Evolutionary conservation across 2,113 vertebrate species (phyloP).

Genomic region (Okapia johnstoni): DNA sequence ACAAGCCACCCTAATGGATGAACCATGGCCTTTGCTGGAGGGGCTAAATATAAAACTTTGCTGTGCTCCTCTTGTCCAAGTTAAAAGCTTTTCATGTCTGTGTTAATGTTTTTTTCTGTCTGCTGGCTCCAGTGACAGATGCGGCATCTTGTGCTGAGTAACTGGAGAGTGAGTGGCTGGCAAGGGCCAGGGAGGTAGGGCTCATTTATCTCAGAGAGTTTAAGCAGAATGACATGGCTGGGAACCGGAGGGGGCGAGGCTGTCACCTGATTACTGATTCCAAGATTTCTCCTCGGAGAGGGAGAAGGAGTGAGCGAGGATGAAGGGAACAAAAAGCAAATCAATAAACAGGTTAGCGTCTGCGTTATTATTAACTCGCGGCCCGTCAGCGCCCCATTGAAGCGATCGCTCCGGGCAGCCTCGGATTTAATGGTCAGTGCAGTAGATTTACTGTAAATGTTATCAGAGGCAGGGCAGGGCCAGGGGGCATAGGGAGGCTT

Average conservation of each 20-base stretch:
- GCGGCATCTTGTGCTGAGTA: constrained; percentile 78
- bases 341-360: constrained; percentile 89
- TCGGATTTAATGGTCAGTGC: constrained; percentile 86
- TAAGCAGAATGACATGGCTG: constrained; percentile 84
- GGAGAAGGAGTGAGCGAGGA: constrained; percentile 81
- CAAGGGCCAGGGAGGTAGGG: constrained; percentile 79
- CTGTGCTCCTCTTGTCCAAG: constrained; percentile 79
- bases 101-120: constrained; percentile 81
- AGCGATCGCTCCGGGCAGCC: constrained; percentile 83
- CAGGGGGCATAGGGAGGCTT: constrained; percentile 38
- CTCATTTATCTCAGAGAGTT: constrained; percentile 85
- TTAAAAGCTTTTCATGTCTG: constrained; percentile 85
- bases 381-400: constrained; percentile 85
- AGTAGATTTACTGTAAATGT: constrained; percentile 88
- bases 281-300: constrained; percentile 83
- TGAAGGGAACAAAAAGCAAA: constrained; percentile 88
- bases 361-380: constrained; percentile 85
- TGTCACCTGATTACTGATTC: constrained; percentile 88
- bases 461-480: constrained; percentile 75
- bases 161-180: constrained; percentile 83
- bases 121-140: constrained; percentile 84
- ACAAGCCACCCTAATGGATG: constrained; percentile 76
- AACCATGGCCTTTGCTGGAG: constrained; percentile 68
- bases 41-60: constrained; percentile 83
- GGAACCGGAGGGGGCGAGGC: constrained; percentile 77